Evolutionary conservation across 2,888 invertebrate genomes (phyloP), one percentile per base, ranked within the genome.

Genomic region (Trisateles emortualis): DNA sequence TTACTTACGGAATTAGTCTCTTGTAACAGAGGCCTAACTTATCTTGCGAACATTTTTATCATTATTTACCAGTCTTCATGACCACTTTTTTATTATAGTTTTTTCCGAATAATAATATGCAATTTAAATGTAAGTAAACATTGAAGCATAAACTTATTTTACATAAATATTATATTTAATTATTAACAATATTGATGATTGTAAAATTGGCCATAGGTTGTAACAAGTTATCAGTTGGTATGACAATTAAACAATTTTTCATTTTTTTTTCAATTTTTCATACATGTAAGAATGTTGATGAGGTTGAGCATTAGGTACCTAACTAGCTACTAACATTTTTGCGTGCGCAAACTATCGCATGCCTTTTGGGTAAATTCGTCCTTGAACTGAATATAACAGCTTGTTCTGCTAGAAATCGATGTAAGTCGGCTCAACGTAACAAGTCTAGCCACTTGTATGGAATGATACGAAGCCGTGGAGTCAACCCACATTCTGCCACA

Each of bases 171-270:
- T 91, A 90, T 92, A 92, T 92, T 91, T 92, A 91, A 92, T 90
- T 86, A 90, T 88, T 92, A 92, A 92, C 90, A 90, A 88, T 88
- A 89, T 90, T 91, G 91, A 92, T 92, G 85, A 92, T 92, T 92
- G 92, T 92, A 88, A 90, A 90, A 90, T 92, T 92, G 92, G 92
- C 88, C 87, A 87, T 90, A 91, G 91, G 92, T 92, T 92, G 92
- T 92, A 92, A 91, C 91, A 88, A 90, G 90, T 90, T 88, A 87
- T 88, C 87, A 85, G 87, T 91, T 91, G 89, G 90, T 87, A 91
- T 90, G 91, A 91, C 91, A 91, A 92, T 92, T 91, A 90, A 89
- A 92, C 92, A 91, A 92, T 92, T 92, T 92, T 92, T 92, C 91
- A 92, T 91, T 92, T 92, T 92, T 92, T 92, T 87, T 63, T 83